Conservation (phyloP, 2,888 invertebrate species). For the Portevinia maculata region DNA sequence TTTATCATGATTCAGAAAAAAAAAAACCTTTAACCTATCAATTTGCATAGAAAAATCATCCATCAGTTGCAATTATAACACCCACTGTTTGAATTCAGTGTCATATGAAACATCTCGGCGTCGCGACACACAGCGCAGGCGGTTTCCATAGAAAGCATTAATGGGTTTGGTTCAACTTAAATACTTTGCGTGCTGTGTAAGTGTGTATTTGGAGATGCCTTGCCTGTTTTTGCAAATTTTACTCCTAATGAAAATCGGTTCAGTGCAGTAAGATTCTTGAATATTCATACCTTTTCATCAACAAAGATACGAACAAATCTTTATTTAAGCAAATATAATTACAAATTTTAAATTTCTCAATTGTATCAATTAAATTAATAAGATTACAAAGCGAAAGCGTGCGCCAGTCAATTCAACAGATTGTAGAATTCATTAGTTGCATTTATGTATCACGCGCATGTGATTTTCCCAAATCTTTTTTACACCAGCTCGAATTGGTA, state of each 20-base stretch:
- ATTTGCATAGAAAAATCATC: constrained; percentile 13
- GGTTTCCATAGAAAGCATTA: background rate
- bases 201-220: too few species aligned
- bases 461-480: constrained; percentile 5
- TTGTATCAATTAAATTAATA: background rate
- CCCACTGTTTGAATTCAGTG: constrained; percentile 14
- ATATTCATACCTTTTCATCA: too few species aligned
- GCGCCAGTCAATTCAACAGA: constrained; percentile 6
- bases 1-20: constrained; percentile 7
- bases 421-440: constrained; percentile 1
- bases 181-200: background rate
- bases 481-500: background rate
- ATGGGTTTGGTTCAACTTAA: constrained; percentile 12
- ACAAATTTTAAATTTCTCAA: background rate
- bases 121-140: background rate
- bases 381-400: constrained; percentile 2
- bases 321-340: background rate
- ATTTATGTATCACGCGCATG: constrained; percentile 33
- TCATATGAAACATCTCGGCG: constrained; percentile 3
- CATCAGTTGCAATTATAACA: constrained; percentile 2
- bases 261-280: background rate
- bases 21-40: constrained; percentile 2
- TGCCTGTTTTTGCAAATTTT: background rate
- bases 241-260: background rate
- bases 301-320: background rate